Percentiles rank a stretch among this genome's conserved stretches.
Conservation (phyloP, 2,797 vertebrate species). For the Paratrypauchen microcephalus region DNA sequence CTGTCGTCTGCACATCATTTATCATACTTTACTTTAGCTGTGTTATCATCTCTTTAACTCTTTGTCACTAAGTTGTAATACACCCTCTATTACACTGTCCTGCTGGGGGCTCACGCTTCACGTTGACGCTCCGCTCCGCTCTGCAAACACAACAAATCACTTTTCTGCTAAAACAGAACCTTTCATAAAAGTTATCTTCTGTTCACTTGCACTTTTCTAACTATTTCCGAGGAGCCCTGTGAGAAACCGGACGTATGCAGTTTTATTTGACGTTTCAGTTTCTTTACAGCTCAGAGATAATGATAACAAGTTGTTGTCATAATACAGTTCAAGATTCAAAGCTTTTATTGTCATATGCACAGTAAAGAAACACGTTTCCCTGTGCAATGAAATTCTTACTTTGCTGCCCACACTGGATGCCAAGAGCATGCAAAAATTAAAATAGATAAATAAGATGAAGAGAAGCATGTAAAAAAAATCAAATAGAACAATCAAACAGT, state of each 20-base stretch:
- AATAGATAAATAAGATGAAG: too few species aligned
- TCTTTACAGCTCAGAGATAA: too few species aligned
- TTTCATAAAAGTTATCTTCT: constrained; percentile 44
- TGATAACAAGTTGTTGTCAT: too few species aligned
- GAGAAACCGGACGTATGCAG: background rate
- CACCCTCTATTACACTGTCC: background rate
- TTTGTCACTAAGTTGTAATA: constrained; percentile 13
- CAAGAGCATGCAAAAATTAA: too few species aligned
- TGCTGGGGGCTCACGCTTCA: constrained; percentile 21
- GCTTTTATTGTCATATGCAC: too few species aligned
- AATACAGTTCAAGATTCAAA: too few species aligned
- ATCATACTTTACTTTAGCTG: constrained; percentile 22
- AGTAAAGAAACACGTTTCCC: too few species aligned
- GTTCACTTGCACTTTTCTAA: constrained; percentile 32
- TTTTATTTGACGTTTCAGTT: constrained; percentile 19
- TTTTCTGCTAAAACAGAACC: constrained; percentile 22
- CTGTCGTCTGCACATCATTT: constrained; percentile 68
- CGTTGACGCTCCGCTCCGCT: constrained; percentile 32
- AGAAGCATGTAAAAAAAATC: too few species aligned
- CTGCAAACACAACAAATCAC: constrained; percentile 32
- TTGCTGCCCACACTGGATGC: too few species aligned
- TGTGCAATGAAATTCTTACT: too few species aligned
- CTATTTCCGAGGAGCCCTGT: background rate
- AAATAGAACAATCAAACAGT: too few species aligned
- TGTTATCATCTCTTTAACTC: constrained; percentile 11